Base-by-base conservation (phyloP, 2,113 vertebrate genomes). In the Nannobrachium achirus region DNA sequence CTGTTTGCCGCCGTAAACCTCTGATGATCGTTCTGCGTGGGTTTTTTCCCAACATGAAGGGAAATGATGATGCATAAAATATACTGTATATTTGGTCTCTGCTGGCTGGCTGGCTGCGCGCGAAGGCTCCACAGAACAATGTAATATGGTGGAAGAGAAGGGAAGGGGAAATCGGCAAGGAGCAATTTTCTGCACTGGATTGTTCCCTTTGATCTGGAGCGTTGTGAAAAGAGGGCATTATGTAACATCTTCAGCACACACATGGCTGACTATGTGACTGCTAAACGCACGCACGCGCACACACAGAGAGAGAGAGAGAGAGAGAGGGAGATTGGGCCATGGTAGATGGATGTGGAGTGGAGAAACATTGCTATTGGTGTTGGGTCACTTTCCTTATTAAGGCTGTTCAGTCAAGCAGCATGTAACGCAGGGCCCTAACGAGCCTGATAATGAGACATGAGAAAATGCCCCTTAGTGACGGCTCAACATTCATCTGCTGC, bases 181-280 rank as follows among this genome's bases (percentile, higher is more conserved):
- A 89, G 76, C 65, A 39, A 71, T 85, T 83, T 86, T 50, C 82
- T 84, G 77, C 81, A 76, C 86, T 81, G 82, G 80, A 87, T 89
- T 87, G 75, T 89, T 88, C 79, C 83, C 88, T 92, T 90, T 91
- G 88, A 90, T 90, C 86, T 81, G 78, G 80, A 86, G 78, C 70
- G 76, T 73, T 75, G 89, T 80, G 80, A 89, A 89, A 82, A 84
- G 78, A 83, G 78, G 85, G 79, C 80, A 88, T 93, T 93, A 93
- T 89, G 90, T 92, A 93, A 93, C 78, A 46, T 89, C 86, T 89
- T 88, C 89, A 86, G 84, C 83, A 78, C 91, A 92, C 92, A 92
- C 92, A 92, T 93, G 92, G 86, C 88, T 82, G 81, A 90, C 78
- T 91, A 83, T 91, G 92, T 93, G 92, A 93, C 90, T 91, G 88